A percentile compares a stretch with the other conserved stretches of the same genome.
phyloP scores from a whole-genome alignment of 2,113 vertebrate species.

The Callionymus lyra region DNA sequence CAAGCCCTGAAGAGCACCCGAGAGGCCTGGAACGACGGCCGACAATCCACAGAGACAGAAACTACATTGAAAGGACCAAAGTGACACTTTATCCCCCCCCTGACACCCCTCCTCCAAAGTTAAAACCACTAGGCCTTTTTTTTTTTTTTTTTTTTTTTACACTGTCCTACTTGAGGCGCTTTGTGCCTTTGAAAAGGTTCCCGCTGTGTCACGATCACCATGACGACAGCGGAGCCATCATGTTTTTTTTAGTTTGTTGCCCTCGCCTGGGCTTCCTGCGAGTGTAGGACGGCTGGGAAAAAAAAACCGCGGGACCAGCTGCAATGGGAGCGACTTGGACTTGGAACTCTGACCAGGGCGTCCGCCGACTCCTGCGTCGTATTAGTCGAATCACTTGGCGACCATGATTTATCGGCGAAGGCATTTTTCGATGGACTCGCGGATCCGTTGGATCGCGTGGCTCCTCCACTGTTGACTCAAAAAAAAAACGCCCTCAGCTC shows the following conservation, averaged over 20 bases:
- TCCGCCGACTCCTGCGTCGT: too few relatives aligned
- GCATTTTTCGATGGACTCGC: conserved; percentile 4
- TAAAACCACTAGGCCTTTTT: conserved; percentile 11
- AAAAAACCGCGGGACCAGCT: too few relatives aligned
- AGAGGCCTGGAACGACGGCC: conserved; percentile 92
- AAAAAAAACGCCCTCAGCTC: background rate
- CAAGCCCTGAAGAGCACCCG: conserved; percentile 90
- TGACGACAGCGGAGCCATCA: conserved; percentile 24
- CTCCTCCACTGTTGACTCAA: background rate
- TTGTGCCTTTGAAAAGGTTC: conserved; percentile 3
- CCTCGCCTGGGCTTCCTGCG: conserved; percentile 33
- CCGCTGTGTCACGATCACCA: background rate
- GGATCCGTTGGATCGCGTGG: conserved; percentile 12
- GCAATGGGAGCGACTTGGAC: too few relatives aligned
- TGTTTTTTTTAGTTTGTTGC: conserved; percentile 58
- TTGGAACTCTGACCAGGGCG: too few relatives aligned
- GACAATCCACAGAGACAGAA: conserved; percentile 91
- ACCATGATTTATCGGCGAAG: too few relatives aligned
- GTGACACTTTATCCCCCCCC: conserved; percentile 58
- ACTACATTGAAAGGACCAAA: conserved; percentile 81
- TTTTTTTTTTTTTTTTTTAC: too few relatives aligned
- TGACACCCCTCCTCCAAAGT: conserved; percentile 15
- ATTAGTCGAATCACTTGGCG: too few relatives aligned
- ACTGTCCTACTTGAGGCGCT: conserved; percentile 11
- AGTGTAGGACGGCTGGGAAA: too few relatives aligned